Evolutionary conservation across 2,113 vertebrate genomes (phyloP), one percentile per base, ranked within the genome.

Genomic region (Scortum barcoo): DNA sequence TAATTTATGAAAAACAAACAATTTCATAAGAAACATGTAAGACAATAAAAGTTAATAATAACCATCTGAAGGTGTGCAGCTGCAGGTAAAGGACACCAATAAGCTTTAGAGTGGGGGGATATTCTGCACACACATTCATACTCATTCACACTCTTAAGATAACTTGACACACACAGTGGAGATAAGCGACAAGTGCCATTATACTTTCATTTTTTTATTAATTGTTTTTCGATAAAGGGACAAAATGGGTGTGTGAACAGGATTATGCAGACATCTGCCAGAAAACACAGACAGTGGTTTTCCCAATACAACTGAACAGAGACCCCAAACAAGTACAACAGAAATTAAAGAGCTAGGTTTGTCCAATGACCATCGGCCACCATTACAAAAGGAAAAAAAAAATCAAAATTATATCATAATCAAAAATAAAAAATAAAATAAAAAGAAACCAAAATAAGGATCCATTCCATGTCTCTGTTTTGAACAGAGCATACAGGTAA

Each of bases 261-360:
- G 97, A 97, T 97, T 97, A 99, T 99, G 97, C 97, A 98, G 98
- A 99, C 98, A 99, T 98, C 97, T 99, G 97, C 97, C 97, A 97
- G 97, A 98, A 97, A 98, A 99, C 97, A 99, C 96, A 98, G 97
- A 99, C 97, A 99, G 98, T 98, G 97, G 97, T 99, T 98, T 99
- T 97, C 97, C 97, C 97, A 97, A 97, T 97, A 99, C 97, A 99
- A 98, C 96, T 97, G 96, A 98, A 99, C 97, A 98, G 96, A 98
- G 97, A 98, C 97, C 97, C 97, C 96, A 97, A 97, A 97, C 96
- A 97, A 98, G 97, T 97, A 97, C 96, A 97, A 97, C 97, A 90
- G 79, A 92, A 95, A 94, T 81, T n/a, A 89, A 91, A 93, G 96
- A 97, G 96, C 96, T 95, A 96, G 95, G 95, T 97, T 91, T 97